Base-by-base conservation (phyloP, 2,797 vertebrate genomes). In the Eulemur mongoz region DNA sequence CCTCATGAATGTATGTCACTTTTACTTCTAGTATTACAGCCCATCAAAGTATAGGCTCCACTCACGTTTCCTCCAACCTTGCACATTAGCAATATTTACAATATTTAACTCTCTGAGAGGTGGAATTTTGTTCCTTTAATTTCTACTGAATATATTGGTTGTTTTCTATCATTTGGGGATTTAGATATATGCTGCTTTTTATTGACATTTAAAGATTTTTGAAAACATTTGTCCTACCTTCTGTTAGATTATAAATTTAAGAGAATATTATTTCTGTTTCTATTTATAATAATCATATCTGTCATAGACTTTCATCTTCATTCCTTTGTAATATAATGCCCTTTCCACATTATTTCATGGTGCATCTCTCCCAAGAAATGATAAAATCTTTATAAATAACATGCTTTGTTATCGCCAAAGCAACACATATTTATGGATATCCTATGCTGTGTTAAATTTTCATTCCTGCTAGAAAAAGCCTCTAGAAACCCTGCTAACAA, bases 161-260 rank as follows among this genome's bases (percentile, higher is more conserved):
- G 3, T 76, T 97, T 81, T 40, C 32, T 61, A 17, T 94, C 43
- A 80, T 89, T 67, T 79, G 12, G 50, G 6, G 5, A 22, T 91
- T 75, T 89, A 88, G 57, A 11, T 78, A 35, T 35, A 81, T 54
- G 76, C 9, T 85, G 12, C 27, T 78, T 89, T 79, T 67, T 75
- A 50, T 4, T 84, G 50, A 83, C 61, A 86, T 54, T 65, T 70
- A 90, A 92, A 95, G 5, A 63, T 67, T 50, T 97, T 94, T 84
- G 35, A 43, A 94, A 97, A 48, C 20, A 73, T 69, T 61, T 48
- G 0, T 72, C 25, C 18, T 54, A 7, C 27, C 22, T 91, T 40
- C 22, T 67, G 12, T 70, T 89, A 85, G 63, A 67, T 69, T 83
- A 57, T 89, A 70, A 80, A 90, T 35, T 84, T 94, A 65, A 35